A percentile compares a stretch with the other conserved stretches of the same genome.
Conservation (phyloP, 2,888 invertebrate genomes). For the Shargacucullia verbasci region DNA sequence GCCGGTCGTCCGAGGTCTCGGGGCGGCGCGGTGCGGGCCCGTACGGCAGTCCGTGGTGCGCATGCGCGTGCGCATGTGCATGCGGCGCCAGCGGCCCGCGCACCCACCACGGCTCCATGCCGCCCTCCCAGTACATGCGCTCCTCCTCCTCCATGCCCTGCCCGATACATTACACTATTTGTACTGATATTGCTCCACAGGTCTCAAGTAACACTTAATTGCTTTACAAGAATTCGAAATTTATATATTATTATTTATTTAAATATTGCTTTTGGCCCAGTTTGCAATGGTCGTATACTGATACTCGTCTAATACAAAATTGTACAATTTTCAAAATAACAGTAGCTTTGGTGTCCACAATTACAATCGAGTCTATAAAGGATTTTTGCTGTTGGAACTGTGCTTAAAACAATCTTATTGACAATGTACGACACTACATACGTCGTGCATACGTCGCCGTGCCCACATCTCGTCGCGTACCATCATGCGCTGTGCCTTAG, state of each 20-base stretch:
- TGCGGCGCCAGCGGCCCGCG: slow-evolving; percentile 81
- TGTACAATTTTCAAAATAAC: no score
- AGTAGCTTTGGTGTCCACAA: no score
- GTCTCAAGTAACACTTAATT: no score
- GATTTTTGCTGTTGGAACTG: no score
- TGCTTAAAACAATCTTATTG: no score
- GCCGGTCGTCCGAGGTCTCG: slow-evolving; percentile 98
- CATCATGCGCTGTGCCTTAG: slow-evolving; percentile 94
- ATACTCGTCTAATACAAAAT: no score
- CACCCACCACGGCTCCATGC: slow-evolving; percentile 89
- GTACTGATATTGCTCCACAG: no score
- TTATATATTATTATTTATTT: no score
- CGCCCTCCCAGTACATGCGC: slow-evolving; percentile 96
- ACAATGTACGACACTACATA: slow-evolving; percentile 58
- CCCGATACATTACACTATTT: not conserved
- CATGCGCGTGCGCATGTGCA: slow-evolving; percentile 72
- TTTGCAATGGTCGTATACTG: no score
- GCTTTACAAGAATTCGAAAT: no score
- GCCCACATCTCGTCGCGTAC: slow-evolving; percentile 92
- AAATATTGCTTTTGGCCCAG: no score
- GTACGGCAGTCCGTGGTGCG: slow-evolving; percentile 70
- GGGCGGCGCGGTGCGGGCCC: slow-evolving; percentile 92
- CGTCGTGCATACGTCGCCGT: slow-evolving; percentile 90
- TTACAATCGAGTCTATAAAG: no score
- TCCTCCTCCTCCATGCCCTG: slow-evolving; percentile 93